Conservation (phyloP, 1,140 invertebrate species). For the Teleogryllus occipitalis region DNA sequence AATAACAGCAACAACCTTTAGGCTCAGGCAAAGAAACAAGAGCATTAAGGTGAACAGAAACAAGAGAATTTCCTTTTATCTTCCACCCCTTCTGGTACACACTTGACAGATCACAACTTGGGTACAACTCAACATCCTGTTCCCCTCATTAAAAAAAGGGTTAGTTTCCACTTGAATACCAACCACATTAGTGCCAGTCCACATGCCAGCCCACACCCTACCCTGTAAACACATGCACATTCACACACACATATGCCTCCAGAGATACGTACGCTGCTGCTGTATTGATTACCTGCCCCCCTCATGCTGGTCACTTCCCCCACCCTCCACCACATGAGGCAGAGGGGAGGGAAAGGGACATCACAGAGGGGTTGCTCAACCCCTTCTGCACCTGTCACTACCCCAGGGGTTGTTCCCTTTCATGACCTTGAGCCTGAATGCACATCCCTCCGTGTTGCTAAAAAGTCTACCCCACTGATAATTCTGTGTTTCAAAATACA, state of each 20-base stretch:
- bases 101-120: background rate
- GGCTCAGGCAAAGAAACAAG: background rate
- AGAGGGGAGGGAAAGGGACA: background rate
- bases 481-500: too few relatives aligned
- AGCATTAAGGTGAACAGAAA: background rate
- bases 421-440: background rate
- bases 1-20: background rate
- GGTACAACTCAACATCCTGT: background rate
- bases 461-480: too few relatives aligned
- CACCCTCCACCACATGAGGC: background rate
- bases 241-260: background rate
- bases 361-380: background rate
- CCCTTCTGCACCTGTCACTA: background rate
- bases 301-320: background rate
- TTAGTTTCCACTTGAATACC: background rate
- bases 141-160: background rate
- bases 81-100: background rate
- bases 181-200: background rate
- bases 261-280: background rate
- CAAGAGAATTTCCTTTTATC: background rate
- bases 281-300: constrained; percentile 3
- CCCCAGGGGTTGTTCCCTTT: background rate
- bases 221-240: background rate
- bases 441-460: background rate
- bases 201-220: background rate